Evolutionary conservation across 2,113 vertebrate genomes (phyloP).

Genomic region (Hippocampus barbouri): DNA sequence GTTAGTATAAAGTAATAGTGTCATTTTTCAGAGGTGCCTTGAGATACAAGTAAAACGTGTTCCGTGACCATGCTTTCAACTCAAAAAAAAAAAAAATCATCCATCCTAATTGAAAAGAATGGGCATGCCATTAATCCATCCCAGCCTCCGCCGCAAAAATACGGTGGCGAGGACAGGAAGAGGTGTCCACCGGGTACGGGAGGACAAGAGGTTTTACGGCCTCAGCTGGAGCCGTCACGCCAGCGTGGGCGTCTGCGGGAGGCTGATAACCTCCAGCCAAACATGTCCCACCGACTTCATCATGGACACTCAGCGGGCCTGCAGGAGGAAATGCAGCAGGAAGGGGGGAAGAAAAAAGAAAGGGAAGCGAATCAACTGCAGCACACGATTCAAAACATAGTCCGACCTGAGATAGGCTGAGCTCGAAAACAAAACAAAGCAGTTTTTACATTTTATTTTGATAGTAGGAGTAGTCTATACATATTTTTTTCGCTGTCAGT

Average conservation of each 20-base stretch:
- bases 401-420: background rate
- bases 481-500: background rate
- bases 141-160: no score
- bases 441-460: background rate
- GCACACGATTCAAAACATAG: background rate
- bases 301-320: slow-evolving; percentile 25
- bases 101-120: no score
- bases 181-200: background rate
- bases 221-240: slow-evolving; percentile 33
- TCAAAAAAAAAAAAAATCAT: no score
- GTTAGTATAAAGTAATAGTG: no score
- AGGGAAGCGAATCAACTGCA: slow-evolving; percentile 11
- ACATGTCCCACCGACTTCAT: slow-evolving; percentile 43
- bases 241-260: slow-evolving; percentile 24
- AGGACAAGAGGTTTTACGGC: slow-evolving; percentile 15
- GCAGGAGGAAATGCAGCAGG: slow-evolving; percentile 23
- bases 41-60: no score
- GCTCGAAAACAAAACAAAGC: background rate
- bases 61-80: no score
- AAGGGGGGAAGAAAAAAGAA: slow-evolving; percentile 21
- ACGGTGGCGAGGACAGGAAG: background rate
- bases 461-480: background rate
- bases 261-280: slow-evolving; percentile 33
- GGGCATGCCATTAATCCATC: no score
- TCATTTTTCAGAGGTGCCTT: no score